Evolutionary conservation across 2,888 invertebrate genomes (phyloP), one percentile per base, ranked within the genome.

Genomic region (Tenthredo scrophulariae): DNA sequence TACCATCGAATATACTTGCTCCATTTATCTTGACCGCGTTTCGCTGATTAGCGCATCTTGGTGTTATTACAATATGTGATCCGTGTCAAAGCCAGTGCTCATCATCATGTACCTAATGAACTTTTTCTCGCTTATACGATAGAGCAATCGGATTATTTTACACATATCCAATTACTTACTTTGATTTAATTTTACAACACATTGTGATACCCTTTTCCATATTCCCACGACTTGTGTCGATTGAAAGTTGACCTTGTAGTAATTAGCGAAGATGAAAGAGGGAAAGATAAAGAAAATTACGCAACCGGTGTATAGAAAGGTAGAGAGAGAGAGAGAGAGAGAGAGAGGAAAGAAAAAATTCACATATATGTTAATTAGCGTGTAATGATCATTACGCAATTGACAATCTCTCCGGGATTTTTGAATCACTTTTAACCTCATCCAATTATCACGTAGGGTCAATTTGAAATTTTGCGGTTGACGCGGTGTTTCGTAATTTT

Each of bases 11-110:
- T 37, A 33, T 46, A 77, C 26, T 29, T n/a, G 46, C 37, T 58
- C 80, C 9, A 22, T 50, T 80, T 62, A 58, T 80, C 80, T 80
- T 80, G 80, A 80, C 80, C 80, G 80, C 80, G 62, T 62, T 80
- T 80, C 58, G 13, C n/a, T 10, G 77, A 77, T 54, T 9, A 29
- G n/a, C 43, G 13, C 9, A n/a, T 43, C 74, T 46, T n/a, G 37
- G 33, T 74, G 58, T 15, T 15, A 29, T 67, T 9, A 29, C 3
- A 67, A 26, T 67, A 26, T 67, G 13, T 18, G 6, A 67, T 67
- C 33, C 67, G 67, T 29, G 67, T 67, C 67, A 67, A 67, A 33
- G 67, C 33, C 67, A 67, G 33, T 67, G 29, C 29, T 67, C 33
- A 15, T 67, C 26, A 15, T 67, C 18, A 6, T 13, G 6, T 15